Evolutionary conservation across 2,888 invertebrate genomes (phyloP).

Genomic region (Lasioglossum lativentre): DNA sequence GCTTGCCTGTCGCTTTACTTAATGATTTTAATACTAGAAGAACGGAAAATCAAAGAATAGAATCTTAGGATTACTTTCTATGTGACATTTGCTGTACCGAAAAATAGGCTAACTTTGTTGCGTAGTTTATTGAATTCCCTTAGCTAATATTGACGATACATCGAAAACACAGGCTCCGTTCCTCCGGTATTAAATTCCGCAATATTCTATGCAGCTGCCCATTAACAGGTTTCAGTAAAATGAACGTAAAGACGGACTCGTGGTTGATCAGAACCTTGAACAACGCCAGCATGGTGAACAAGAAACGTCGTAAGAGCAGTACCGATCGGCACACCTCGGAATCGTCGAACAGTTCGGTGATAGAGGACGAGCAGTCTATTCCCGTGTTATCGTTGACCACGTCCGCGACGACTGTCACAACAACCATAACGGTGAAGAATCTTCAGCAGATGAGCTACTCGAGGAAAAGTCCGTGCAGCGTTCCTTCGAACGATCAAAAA

Average conservation of each 20-base stretch:
- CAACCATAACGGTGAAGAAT: conserved; percentile 43
- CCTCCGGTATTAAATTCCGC: conserved; percentile 46
- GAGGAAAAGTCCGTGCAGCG: conserved; percentile 21
- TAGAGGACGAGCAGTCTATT: conserved; percentile 63
- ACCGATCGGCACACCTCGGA: conserved; percentile 64
- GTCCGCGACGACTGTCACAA: conserved; percentile 33
- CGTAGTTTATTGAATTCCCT: neutral
- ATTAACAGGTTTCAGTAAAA: conserved; percentile 69
- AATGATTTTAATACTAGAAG: conserved; percentile 38
- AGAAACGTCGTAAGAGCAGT: conserved; percentile 60
- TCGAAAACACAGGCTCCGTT: conserved; percentile 35
- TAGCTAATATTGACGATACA: neutral
- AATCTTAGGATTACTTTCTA: neutral
- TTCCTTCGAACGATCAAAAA: conserved; percentile 25
- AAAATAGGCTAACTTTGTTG: neutral
- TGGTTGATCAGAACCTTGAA: conserved; percentile 80
- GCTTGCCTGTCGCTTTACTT: neutral
- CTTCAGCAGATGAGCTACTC: conserved; percentile 46
- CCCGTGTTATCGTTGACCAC: conserved; percentile 52
- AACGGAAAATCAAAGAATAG: conserved; percentile 21
- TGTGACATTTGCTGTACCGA: neutral
- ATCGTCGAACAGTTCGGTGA: conserved; percentile 70
- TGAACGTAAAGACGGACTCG: conserved; percentile 80
- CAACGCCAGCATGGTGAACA: conserved; percentile 73
- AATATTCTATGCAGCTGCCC: conserved; percentile 58